These are phyloP conservation scores for Lepisosteus oculatus DNA, from an alignment of 2,113 vertebrate genomes.

Conservation along the genomic window DNA sequence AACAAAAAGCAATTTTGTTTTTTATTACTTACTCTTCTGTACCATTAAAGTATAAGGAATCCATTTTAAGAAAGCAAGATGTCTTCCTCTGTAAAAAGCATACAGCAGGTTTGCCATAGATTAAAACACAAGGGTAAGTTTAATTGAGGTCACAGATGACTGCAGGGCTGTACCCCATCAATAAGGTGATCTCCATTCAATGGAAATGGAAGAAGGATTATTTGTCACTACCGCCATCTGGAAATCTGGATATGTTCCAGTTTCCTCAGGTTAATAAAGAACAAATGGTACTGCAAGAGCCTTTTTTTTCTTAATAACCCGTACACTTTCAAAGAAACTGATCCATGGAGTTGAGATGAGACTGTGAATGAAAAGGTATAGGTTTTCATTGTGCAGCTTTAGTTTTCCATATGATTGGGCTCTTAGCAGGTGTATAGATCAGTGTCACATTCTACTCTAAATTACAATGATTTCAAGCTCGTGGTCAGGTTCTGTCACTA, in stretches of 20 bases:
- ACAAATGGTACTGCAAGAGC: conserved; percentile 3
- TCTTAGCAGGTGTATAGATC: neutral
- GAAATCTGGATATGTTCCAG: neutral
- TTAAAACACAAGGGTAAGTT: conserved; percentile 1
- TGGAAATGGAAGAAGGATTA: neutral
- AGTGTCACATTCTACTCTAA: neutral
- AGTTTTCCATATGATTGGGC: neutral
- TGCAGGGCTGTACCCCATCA: neutral
- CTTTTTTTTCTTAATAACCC: neutral
- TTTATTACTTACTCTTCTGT: too few relatives aligned
- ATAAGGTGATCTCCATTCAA: neutral
- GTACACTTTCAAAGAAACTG: neutral
- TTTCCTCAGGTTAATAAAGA: conserved; percentile 5
- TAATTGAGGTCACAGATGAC: conserved; percentile 18
- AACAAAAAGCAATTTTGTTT: too few relatives aligned
- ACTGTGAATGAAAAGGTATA: too few relatives aligned
- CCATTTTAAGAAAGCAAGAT: too few relatives aligned
- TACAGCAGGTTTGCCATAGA: neutral
- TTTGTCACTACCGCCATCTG: conserved; percentile 8
- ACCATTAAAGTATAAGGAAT: too few relatives aligned
- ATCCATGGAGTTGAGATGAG: neutral
- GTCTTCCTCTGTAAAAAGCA: neutral
- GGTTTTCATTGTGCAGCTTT: neutral
- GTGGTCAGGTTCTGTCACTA: too few relatives aligned
- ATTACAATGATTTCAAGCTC: too few relatives aligned